phyloP scores from a whole-genome alignment of 2,797 vertebrate genomes.

The Falco peregrinus region DNA sequence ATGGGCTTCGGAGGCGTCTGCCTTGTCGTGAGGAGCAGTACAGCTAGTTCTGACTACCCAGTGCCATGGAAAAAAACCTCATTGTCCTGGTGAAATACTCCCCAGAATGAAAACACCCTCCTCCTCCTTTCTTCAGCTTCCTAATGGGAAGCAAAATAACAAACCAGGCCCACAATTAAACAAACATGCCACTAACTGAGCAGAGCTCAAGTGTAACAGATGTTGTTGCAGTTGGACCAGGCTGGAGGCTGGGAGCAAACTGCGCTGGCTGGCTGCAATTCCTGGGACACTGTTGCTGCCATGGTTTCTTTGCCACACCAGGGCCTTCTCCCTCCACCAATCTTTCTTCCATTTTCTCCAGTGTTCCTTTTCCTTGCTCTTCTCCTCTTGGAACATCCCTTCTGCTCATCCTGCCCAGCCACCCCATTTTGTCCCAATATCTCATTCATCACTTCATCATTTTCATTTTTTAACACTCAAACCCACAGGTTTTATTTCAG shows the following conservation, averaged over 20 bases:
- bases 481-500: neutral
- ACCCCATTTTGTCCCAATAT: neutral
- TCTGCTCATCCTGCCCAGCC: neutral
- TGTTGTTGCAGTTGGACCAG: slow-evolving; percentile 69
- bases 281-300: neutral
- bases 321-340: neutral
- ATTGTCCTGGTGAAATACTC: slow-evolving; percentile 71
- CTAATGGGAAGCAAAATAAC: slow-evolving; percentile 77
- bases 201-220: slow-evolving; percentile 74
- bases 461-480: neutral
- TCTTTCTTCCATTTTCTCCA: neutral
- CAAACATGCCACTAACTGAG: slow-evolving; percentile 71
- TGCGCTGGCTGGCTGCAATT: neutral
- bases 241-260: neutral
- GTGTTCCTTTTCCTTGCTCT: neutral
- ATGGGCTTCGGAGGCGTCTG: slow-evolving; percentile 73
- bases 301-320: neutral
- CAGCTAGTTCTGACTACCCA: slow-evolving; percentile 72
- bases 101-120: slow-evolving; percentile 72
- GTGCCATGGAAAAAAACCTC: slow-evolving; percentile 64
- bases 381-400: neutral
- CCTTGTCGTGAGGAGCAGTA: slow-evolving; percentile 61
- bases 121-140: slow-evolving; percentile 74
- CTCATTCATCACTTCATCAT: neutral
- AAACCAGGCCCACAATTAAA: slow-evolving; percentile 76